phyloP scores from a whole-genome alignment of 2,113 vertebrate species.

The Seriola dumerili region DNA sequence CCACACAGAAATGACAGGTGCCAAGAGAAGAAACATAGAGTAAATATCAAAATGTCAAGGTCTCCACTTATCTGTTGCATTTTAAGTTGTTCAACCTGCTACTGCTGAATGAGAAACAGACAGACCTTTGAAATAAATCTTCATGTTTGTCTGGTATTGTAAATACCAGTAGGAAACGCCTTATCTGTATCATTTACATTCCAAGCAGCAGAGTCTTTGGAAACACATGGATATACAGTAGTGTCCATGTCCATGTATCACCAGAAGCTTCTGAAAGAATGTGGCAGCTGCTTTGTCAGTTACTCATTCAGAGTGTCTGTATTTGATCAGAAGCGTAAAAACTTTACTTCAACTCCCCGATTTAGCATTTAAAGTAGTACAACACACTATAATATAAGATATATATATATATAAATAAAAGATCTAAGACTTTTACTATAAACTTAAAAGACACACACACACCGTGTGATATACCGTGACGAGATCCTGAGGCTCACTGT shows the following conservation, averaged over 20 bases:
- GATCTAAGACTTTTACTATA: too few relatives aligned
- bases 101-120: neutral
- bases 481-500: too few relatives aligned
- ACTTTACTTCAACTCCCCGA: neutral
- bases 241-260: too few relatives aligned
- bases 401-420: too few relatives aligned
- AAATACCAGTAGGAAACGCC: neutral
- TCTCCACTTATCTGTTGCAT: conserved; percentile 18
- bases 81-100: conserved; percentile 27
- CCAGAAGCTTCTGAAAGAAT: too few relatives aligned
- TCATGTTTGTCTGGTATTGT: neutral
- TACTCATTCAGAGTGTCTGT: neutral
- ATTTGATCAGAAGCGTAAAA: neutral
- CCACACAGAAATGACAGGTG: conserved; percentile 18
- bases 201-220: neutral
- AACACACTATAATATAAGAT: too few relatives aligned
- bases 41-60: conserved; percentile 34
- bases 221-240: neutral
- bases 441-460: too few relatives aligned
- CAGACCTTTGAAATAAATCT: conserved; percentile 3
- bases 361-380: too few relatives aligned
- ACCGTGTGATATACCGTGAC: too few relatives aligned
- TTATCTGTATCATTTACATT: neutral
- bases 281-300: neutral
- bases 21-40: neutral